phyloP scores from a whole-genome alignment of 1,140 invertebrate species.

The Littorina saxatilis region DNA sequence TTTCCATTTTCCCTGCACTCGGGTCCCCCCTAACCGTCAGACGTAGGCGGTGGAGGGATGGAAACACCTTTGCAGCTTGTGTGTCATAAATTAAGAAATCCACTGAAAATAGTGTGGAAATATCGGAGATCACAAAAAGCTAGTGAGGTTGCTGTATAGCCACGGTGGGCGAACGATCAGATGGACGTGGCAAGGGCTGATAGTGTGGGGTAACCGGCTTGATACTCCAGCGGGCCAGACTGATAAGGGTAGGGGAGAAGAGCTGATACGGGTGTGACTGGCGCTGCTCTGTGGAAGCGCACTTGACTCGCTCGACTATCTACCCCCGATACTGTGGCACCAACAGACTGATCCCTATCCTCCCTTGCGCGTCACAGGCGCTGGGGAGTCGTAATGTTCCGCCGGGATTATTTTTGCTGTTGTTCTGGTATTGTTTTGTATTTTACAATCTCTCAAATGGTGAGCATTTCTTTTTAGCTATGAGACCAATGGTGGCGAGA shows the following conservation, averaged over 20 bases:
- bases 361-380: too few species aligned
- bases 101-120: slow-evolving; percentile 30
- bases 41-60: not conserved
- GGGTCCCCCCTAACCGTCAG: not conserved
- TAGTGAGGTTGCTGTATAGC: too few species aligned
- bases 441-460: too few species aligned
- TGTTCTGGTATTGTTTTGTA: too few species aligned
- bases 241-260: slow-evolving; percentile 10
- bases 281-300: slow-evolving; percentile 14
- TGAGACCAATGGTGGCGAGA: too few species aligned
- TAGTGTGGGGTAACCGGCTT: slow-evolving; percentile 31
- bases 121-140: slow-evolving; percentile 19
- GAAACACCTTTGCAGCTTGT: slow-evolving; percentile 25
- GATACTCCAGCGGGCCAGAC: not conserved
- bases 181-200: slow-evolving; percentile 22
- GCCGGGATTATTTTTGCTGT: too few species aligned
- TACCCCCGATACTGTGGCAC: slow-evolving; percentile 5
- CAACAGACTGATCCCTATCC: slow-evolving; percentile 32
- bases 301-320: slow-evolving; percentile 27
- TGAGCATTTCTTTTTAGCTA: too few species aligned
- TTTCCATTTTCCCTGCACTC: slow-evolving; percentile 32
- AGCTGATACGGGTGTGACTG: not conserved
- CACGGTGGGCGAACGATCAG: slow-evolving; percentile 24
- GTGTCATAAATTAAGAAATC: slow-evolving; percentile 35
- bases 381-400: too few species aligned